Evolutionary conservation across 2,797 vertebrate species (phyloP).

Genomic region (Tauraco hartlaubi): DNA sequence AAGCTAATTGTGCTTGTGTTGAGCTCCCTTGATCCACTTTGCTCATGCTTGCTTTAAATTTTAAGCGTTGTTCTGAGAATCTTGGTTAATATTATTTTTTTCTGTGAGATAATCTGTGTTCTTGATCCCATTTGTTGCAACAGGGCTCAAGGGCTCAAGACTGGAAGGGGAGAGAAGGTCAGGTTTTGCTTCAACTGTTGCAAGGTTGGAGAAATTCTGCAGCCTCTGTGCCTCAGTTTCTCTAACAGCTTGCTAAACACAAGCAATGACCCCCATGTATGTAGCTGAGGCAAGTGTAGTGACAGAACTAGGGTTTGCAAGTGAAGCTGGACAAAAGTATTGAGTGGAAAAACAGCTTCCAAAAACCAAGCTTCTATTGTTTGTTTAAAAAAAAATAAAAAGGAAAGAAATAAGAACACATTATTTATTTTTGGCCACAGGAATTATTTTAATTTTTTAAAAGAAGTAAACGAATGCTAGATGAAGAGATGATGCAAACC

Average conservation of each 20-base stretch:
- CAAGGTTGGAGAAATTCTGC: background rate
- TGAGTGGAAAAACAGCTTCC: background rate
- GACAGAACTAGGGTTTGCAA: background rate
- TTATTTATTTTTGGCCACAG: background rate
- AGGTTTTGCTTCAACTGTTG: background rate
- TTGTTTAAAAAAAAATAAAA: no score
- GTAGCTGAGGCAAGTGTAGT: background rate
- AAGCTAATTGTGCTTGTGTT: constrained; percentile 63
- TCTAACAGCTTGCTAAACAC: background rate
- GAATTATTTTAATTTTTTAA: background rate
- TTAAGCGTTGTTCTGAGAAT: constrained; percentile 25
- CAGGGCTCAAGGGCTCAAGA: background rate
- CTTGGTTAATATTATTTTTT: background rate
- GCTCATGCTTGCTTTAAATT: constrained; percentile 49
- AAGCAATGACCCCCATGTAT: background rate
- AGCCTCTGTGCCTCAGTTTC: background rate
- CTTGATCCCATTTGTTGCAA: background rate
- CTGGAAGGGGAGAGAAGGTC: background rate
- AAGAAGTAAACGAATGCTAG: background rate
- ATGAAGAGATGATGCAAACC: background rate
- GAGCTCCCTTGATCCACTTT: constrained; percentile 68
- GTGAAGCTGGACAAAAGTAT: background rate
- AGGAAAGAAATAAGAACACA: accelerated
- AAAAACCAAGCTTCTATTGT: background rate
- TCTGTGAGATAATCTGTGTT: background rate